These are phyloP conservation scores for Plebejus argus DNA, from an alignment of 2,888 invertebrate genomes.

Conservation along the genomic window DNA sequence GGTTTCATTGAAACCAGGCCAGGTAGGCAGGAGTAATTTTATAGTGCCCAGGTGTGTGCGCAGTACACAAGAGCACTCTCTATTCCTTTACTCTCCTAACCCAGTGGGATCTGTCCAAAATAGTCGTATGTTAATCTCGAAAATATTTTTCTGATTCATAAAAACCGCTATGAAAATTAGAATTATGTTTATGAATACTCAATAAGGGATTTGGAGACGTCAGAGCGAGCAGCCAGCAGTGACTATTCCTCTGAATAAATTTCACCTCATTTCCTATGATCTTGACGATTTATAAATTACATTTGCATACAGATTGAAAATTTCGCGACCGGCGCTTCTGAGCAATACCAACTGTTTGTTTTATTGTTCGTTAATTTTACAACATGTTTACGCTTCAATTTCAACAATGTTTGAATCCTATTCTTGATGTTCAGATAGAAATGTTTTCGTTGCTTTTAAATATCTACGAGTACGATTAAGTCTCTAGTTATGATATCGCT, in stretches of 20 bases:
- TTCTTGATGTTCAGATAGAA: neutral
- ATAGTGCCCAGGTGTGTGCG: no score
- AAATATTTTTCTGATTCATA: neutral
- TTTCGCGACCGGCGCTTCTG: slow-evolving; percentile 47
- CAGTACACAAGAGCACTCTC: no score
- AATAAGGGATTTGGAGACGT: slow-evolving; percentile 22
- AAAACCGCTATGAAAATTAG: neutral
- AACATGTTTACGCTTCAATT: neutral
- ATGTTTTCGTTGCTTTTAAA: neutral
- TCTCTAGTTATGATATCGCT: neutral
- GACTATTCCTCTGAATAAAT: slow-evolving; percentile 24
- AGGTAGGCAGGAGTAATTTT: no score
- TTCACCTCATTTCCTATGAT: slow-evolving; percentile 32
- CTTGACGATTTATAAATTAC: slow-evolving; percentile 41
- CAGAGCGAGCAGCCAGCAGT: slow-evolving; percentile 2
- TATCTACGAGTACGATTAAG: neutral
- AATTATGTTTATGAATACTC: slow-evolving; percentile 16
- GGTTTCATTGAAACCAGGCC: no score
- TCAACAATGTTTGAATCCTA: neutral
- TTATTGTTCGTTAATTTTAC: slow-evolving; percentile 24
- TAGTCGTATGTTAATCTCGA: neutral
- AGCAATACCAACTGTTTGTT: slow-evolving; percentile 24
- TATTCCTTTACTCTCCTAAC: no score
- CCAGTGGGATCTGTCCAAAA: no score
- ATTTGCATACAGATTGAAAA: slow-evolving; percentile 75